Percentiles rank a stretch among this genome's conserved stretches.
phyloP scores from a whole-genome alignment of 2,888 invertebrate species.

The Pyrochroa serraticornis region DNA sequence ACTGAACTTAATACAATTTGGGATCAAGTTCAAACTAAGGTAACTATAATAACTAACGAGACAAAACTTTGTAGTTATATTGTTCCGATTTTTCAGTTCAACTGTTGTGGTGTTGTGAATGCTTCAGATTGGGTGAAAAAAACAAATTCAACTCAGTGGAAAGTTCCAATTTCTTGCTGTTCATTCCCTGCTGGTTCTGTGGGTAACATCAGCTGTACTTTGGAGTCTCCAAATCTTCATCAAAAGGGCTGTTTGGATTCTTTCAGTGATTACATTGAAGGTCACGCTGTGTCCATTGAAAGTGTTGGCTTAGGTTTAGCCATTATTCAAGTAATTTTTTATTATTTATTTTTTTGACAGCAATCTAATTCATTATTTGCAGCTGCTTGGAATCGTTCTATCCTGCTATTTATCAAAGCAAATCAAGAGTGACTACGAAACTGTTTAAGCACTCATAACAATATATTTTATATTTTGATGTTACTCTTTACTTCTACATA shows the following conservation, averaged over 20 bases:
- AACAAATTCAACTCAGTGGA: conserved; percentile 47
- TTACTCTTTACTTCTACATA: neutral
- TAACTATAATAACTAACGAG: conserved; percentile 57
- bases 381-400: conserved; percentile 86
- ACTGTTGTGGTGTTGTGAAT: conserved; percentile 74
- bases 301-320: conserved; percentile 83
- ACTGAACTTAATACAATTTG: conserved; percentile 71
- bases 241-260: conserved; percentile 68
- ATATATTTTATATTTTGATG: neutral
- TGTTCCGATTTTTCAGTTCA: conserved; percentile 62
- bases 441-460: conserved; percentile 39
- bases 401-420: conserved; percentile 91
- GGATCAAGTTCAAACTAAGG: conserved; percentile 82
- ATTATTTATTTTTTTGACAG: conserved; percentile 8
- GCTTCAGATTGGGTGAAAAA: conserved; percentile 68
- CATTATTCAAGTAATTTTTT: conserved; percentile 74
- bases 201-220: conserved; percentile 53
- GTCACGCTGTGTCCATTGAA: conserved; percentile 75
- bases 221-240: conserved; percentile 49
- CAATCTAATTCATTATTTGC: conserved; percentile 50
- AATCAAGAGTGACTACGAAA: conserved; percentile 66
- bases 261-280: conserved; percentile 68
- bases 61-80: neutral
- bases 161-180: conserved; percentile 72
- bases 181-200: conserved; percentile 58